Conservation (phyloP, 1,140 invertebrate species). For the Meloidogyne floridensis region DNA sequence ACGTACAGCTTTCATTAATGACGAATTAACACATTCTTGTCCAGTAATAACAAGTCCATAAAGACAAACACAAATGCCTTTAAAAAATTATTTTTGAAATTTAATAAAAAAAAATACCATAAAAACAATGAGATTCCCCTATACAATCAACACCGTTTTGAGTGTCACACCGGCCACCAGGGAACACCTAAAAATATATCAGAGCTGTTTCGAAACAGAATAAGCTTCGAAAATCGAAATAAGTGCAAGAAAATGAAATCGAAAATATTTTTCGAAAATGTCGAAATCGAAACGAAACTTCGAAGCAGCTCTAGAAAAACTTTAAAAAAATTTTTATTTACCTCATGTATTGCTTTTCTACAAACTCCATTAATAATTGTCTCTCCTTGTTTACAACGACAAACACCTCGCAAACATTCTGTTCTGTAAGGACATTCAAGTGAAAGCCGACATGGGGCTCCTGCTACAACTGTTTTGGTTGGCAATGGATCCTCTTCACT, state of each 20-base stretch:
- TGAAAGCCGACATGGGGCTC: conserved; percentile 45
- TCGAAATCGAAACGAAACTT: too few species aligned
- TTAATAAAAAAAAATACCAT: conserved; percentile 31
- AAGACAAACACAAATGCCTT: not conserved
- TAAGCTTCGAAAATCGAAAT: too few species aligned
- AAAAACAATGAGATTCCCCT: conserved; percentile 57
- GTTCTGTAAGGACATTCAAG: conserved; percentile 52
- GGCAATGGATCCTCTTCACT: conserved; percentile 17
- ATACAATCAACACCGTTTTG: conserved; percentile 60
- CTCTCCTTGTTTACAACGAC: conserved; percentile 41
- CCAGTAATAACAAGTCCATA: not conserved
- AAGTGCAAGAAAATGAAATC: too few species aligned
- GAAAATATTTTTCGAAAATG: too few species aligned
- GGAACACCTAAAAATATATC: conserved; percentile 37
- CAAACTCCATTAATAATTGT: conserved; percentile 55
- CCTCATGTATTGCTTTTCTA: conserved; percentile 46
- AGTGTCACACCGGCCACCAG: conserved; percentile 55
- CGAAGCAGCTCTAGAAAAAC: too few species aligned
- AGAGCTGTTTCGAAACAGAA: too few species aligned
- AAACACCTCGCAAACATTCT: conserved; percentile 50
- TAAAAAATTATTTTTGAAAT: not conserved
- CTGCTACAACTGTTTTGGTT: conserved; percentile 36
- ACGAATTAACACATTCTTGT: not conserved
- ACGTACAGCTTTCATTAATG: conserved; percentile 43
- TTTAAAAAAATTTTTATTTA: too few species aligned